Evolutionary conservation across 2,888 invertebrate species (phyloP).

Genomic region (Xylota segnis): DNA sequence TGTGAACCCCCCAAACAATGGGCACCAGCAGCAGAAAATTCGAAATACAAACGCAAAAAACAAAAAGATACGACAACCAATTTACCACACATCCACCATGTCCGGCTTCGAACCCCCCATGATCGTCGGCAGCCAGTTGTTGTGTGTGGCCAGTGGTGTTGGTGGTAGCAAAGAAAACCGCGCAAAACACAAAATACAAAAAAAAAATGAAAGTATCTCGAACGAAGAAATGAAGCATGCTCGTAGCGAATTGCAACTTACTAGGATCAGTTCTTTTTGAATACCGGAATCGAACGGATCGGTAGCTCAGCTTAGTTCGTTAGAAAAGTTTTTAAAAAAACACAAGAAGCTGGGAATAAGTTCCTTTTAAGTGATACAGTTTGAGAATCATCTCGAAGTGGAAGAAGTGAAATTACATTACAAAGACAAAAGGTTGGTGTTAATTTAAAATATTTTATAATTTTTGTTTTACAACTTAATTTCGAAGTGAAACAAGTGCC

Average conservation of each 20-base stretch:
- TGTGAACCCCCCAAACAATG: conserved; percentile 36
- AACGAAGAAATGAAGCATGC: conserved; percentile 66
- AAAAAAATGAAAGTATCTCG: conserved; percentile 45
- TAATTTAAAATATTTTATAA: conserved; percentile 6
- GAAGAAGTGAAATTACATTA: conserved; percentile 11
- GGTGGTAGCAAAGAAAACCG: conserved; percentile 37
- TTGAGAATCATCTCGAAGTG: conserved; percentile 32
- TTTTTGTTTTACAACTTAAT: neutral
- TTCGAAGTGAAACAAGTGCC: conserved; percentile 1
- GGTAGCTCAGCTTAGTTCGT: conserved; percentile 68
- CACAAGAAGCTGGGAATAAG: conserved; percentile 57
- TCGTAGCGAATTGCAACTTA: conserved; percentile 41
- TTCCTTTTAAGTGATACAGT: conserved; percentile 50
- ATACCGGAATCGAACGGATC: conserved; percentile 81
- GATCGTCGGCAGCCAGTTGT: conserved; percentile 16
- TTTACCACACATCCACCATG: conserved; percentile 33
- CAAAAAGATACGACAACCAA: conserved; percentile 12
- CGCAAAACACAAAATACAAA: conserved; percentile 32
- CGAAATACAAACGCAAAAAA: neutral
- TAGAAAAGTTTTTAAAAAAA: conserved; percentile 2
- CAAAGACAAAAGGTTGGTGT: conserved; percentile 60
- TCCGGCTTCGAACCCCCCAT: conserved; percentile 43
- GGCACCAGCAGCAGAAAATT: neutral
- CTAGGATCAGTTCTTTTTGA: conserved; percentile 82
- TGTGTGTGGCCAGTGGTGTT: neutral